phyloP scores from a whole-genome alignment of 2,113 vertebrate species.

The Thamnaconus septentrionalis region DNA sequence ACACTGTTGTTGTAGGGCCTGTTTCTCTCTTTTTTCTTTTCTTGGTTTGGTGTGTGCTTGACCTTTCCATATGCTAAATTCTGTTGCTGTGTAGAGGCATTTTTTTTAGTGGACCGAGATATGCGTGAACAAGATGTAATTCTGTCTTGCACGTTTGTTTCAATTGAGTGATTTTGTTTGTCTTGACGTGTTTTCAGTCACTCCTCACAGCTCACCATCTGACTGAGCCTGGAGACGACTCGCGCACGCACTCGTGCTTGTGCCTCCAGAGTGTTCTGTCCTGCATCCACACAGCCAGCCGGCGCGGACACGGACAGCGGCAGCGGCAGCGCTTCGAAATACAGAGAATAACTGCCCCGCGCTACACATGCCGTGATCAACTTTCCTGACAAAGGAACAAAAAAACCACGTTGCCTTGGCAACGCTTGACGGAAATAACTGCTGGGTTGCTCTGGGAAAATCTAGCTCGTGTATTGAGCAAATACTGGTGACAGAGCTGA shows the following conservation, averaged over 20 bases:
- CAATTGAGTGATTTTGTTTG: no score
- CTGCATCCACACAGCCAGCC: slow-evolving; percentile 8
- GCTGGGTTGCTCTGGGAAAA: slow-evolving; percentile 31
- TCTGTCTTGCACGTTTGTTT: slow-evolving; percentile 33
- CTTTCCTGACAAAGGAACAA: slow-evolving; percentile 61
- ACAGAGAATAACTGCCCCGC: slow-evolving; percentile 42
- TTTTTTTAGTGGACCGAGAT: no score
- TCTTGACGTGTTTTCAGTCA: no score
- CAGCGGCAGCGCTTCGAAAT: slow-evolving; percentile 40
- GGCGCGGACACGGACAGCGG: slow-evolving; percentile 26
- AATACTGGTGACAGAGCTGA: slow-evolving; percentile 18
- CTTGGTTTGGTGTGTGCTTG: no score
- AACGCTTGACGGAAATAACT: slow-evolving; percentile 52
- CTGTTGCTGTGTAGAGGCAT: no score
- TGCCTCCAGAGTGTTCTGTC: slow-evolving; percentile 44
- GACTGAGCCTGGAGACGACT: slow-evolving; percentile 37
- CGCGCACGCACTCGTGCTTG: slow-evolving; percentile 32
- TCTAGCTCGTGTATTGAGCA: slow-evolving; percentile 28
- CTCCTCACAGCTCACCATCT: slow-evolving; percentile 19
- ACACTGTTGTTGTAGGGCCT: no score
- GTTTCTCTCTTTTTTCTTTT: no score
- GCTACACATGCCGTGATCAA: slow-evolving; percentile 52
- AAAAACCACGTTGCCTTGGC: slow-evolving; percentile 52
- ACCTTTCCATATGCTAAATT: no score
- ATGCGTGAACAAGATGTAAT: no score